Conservation (phyloP, 2,888 invertebrate species). For the Acanthosepion esculentum region DNA sequence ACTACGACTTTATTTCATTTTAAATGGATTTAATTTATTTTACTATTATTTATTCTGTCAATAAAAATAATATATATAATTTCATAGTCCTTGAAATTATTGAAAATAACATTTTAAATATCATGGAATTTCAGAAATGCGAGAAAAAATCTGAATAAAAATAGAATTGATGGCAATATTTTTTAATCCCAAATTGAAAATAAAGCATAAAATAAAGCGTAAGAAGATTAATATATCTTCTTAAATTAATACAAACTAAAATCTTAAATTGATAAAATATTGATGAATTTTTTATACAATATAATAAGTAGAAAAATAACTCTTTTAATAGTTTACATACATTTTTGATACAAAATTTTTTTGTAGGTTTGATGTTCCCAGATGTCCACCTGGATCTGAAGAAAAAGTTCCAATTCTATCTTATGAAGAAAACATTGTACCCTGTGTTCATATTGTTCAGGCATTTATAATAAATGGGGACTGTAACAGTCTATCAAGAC, state of each 20-base stretch:
- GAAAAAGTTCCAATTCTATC: background rate
- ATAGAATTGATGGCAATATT: background rate
- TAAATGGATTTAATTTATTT: too few species aligned
- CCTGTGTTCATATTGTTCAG: background rate
- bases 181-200: too few species aligned
- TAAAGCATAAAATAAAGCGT: background rate
- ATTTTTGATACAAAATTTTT: background rate
- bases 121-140: too few species aligned
- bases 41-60: too few species aligned
- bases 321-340: background rate
- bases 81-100: too few species aligned
- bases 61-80: too few species aligned
- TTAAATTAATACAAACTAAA: background rate
- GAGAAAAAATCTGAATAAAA: too few species aligned
- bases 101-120: too few species aligned
- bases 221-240: background rate
- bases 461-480: background rate
- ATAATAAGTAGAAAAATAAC: background rate
- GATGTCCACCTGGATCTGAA: background rate
- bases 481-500: background rate
- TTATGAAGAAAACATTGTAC: background rate
- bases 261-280: background rate
- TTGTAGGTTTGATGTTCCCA: background rate
- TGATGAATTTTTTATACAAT: background rate
- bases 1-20: too few species aligned